Evolutionary conservation across 2,113 vertebrate species (phyloP).

Genomic region (Tyrannus savana): DNA sequence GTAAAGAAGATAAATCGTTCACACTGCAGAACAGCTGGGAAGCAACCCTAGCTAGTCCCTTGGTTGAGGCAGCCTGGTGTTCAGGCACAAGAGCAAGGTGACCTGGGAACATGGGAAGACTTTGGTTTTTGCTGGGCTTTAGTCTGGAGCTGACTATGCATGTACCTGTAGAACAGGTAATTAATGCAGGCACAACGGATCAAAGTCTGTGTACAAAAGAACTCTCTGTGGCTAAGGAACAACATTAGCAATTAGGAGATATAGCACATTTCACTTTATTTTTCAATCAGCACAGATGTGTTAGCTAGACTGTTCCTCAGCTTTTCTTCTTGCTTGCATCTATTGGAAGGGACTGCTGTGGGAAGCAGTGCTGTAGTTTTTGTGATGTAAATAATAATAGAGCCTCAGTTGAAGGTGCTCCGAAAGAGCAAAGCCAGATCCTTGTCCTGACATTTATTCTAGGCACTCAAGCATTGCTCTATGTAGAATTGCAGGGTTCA

Average conservation of each 20-base stretch:
- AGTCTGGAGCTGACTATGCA: background rate
- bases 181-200: background rate
- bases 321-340: background rate
- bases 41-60: background rate
- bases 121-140: background rate
- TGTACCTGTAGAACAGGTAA: background rate
- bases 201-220: background rate
- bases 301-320: background rate
- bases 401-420: background rate
- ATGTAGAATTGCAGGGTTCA: background rate
- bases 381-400: background rate
- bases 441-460: background rate
- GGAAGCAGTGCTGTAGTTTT: background rate
- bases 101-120: background rate
- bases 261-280: background rate
- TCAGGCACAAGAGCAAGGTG: background rate
- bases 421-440: background rate
- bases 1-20: accelerated
- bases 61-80: background rate
- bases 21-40: background rate
- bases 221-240: background rate
- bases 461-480: background rate
- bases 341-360: background rate
- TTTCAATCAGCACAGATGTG: background rate
- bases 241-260: background rate